Percentiles rank a stretch among this genome's conserved stretches.
Evolutionary conservation across 1,140 invertebrate species (phyloP).

Genomic region (Macrotrachela quadricornifera): DNA sequence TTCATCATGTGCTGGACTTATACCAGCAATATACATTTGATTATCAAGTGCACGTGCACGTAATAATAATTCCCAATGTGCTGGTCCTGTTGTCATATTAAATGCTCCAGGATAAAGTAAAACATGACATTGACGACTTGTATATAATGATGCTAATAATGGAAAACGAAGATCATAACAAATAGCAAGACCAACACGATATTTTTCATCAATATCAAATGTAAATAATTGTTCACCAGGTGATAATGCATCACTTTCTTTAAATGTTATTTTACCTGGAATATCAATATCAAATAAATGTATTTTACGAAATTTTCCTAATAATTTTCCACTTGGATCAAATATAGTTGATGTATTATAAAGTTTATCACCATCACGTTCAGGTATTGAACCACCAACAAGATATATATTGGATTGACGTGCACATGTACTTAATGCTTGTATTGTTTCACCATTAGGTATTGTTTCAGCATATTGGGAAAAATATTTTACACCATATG

Average conservation of each 20-base stretch:
- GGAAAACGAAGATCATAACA: constrained; percentile 82
- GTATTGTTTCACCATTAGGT: constrained; percentile 42
- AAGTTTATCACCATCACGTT: constrained; percentile 40
- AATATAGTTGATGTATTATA: constrained; percentile 80
- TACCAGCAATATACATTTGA: constrained; percentile 36
- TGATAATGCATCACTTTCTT: constrained; percentile 61
- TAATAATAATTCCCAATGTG: constrained; percentile 68
- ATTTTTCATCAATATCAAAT: constrained; percentile 39
- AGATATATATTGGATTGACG: constrained; percentile 55
- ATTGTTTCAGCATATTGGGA: constrained; percentile 61
- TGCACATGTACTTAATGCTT: constrained; percentile 47
- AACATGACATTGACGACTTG: constrained; percentile 47
- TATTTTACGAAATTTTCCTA: constrained; percentile 38
- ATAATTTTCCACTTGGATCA: constrained; percentile 50
- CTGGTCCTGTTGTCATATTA: constrained; percentile 77
- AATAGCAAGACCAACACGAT: constrained; percentile 58
- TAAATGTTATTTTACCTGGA: constrained; percentile 69
- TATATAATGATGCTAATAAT: constrained; percentile 60
- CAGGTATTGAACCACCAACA: constrained; percentile 67
- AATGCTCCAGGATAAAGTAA: constrained; percentile 78
- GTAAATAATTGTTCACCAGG: constrained; percentile 51
- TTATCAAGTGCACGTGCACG: constrained; percentile 62
- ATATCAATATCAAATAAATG: constrained; percentile 90
- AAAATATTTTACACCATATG: constrained; percentile 71
- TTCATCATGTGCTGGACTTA: constrained; percentile 47